These are phyloP conservation scores for Eriocheir sinensis DNA, from an alignment of 1,140 invertebrate genomes.

Conservation along the genomic window DNA sequence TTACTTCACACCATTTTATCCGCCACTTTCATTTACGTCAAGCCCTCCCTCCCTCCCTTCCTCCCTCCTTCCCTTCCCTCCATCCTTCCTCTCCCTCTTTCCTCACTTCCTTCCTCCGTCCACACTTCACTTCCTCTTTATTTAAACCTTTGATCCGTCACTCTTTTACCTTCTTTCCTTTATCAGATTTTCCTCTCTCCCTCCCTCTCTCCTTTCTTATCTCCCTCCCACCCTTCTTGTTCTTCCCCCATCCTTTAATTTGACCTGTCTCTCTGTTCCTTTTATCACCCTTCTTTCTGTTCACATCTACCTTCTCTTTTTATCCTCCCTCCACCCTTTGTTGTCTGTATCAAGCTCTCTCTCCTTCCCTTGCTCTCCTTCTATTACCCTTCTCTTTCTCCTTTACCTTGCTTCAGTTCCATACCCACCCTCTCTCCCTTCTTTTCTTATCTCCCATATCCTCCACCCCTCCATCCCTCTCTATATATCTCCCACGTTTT, in stretches of 20 bases:
- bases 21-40: too few species aligned
- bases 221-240: neutral
- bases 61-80: neutral
- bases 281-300: neutral
- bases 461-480: neutral
- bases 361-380: neutral
- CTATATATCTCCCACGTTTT: neutral
- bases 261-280: neutral
- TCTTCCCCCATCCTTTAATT: neutral
- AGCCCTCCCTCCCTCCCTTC: neutral
- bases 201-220: neutral
- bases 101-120: neutral
- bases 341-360: neutral
- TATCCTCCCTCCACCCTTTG: neutral
- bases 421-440: neutral
- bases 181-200: too few species aligned
- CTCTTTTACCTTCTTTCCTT: neutral
- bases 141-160: too few species aligned
- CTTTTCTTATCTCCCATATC: neutral
- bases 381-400: neutral
- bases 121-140: too few species aligned
- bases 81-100: neutral
- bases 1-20: too few species aligned
- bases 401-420: neutral
- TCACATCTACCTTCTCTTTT: neutral